Evolutionary conservation across 2,797 vertebrate species (phyloP).

Genomic region (Tinamus major): DNA sequence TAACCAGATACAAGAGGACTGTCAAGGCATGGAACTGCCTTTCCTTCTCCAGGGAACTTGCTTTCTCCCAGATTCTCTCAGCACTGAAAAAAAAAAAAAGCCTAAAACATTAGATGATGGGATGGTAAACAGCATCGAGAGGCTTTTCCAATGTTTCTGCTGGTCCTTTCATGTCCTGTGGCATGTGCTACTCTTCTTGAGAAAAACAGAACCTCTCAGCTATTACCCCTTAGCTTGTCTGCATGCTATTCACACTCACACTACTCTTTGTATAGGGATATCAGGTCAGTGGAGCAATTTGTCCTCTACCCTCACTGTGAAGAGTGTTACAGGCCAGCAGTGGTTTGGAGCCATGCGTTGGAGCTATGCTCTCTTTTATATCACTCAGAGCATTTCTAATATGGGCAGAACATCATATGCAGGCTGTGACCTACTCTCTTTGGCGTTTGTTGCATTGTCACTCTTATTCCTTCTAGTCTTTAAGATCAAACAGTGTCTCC

Average conservation of each 20-base stretch:
- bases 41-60: background rate
- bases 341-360: background rate
- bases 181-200: background rate
- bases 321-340: background rate
- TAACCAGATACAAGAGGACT: background rate
- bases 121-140: background rate
- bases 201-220: background rate
- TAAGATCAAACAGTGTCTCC: background rate
- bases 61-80: background rate
- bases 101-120: too few relatives aligned
- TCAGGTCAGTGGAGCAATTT: background rate
- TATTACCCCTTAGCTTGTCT: background rate
- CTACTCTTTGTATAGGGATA: background rate
- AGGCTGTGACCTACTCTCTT: background rate
- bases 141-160: background rate
- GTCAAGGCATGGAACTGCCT: background rate
- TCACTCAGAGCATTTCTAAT: background rate
- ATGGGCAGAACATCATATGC: background rate
- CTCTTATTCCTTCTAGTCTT: background rate
- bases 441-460: background rate
- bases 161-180: background rate
- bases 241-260: background rate
- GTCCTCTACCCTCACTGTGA: background rate
- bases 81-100: too few relatives aligned
- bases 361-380: background rate